Percentiles rank a stretch among this genome's conserved stretches.
These are phyloP conservation scores for Atopsyche davidsoni DNA, from an alignment of 1,140 invertebrate genomes.

Conservation along the genomic window DNA sequence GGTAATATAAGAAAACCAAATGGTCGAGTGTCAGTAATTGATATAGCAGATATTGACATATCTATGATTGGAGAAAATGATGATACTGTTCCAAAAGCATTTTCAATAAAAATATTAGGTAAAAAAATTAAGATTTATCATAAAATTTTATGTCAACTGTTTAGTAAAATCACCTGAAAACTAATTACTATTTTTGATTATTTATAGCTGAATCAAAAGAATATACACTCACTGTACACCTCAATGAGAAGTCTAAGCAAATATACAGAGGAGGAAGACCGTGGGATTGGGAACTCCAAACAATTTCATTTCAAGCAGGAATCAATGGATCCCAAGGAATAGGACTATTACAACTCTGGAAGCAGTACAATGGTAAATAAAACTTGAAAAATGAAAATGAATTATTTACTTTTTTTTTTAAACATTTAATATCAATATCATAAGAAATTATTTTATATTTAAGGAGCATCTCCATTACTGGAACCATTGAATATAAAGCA, in stretches of 20 bases:
- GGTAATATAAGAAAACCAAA: slow-evolving; percentile 32
- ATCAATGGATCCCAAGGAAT: slow-evolving; percentile 27
- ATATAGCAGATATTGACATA: slow-evolving; percentile 31
- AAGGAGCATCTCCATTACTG: slow-evolving; percentile 27
- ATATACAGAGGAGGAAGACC: slow-evolving; percentile 17
- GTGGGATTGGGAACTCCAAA: slow-evolving; percentile 24
- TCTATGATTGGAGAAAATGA: slow-evolving; percentile 26
- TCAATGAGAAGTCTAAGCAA: slow-evolving; percentile 15
- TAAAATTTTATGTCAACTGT: slow-evolving; percentile 13
- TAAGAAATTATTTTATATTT: slow-evolving; percentile 13
- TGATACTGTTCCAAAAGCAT: slow-evolving; percentile 25
- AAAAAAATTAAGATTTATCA: slow-evolving; percentile 10
- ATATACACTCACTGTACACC: slow-evolving; percentile 19
- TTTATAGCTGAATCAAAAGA: slow-evolving; percentile 25
- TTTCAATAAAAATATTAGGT: slow-evolving; percentile 30
- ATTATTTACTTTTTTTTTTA: slow-evolving; percentile 2
- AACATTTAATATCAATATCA: background rate
- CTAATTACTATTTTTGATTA: background rate
- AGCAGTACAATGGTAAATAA: slow-evolving; percentile 19
- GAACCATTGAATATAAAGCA: slow-evolving; percentile 28
- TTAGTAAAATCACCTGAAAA: background rate
- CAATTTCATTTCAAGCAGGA: slow-evolving; percentile 24
- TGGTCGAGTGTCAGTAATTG: slow-evolving; percentile 28
- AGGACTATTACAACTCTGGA: slow-evolving; percentile 26
- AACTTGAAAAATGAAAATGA: slow-evolving; percentile 4